Base-by-base conservation (phyloP, 2,888 invertebrate genomes). In the Apodemia mormo region DNA sequence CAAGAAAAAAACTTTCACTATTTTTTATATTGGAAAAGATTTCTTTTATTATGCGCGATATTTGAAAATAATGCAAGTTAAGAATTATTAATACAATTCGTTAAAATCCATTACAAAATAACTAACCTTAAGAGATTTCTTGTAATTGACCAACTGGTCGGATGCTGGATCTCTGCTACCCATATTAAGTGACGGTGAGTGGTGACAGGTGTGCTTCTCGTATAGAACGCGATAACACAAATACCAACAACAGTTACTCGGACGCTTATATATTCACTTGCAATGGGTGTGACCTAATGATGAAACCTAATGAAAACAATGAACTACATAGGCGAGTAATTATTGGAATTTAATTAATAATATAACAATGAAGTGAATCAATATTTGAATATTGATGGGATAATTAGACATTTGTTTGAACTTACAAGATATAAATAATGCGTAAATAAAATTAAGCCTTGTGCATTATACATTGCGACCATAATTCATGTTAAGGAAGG, bases 91-190 rank as follows among this genome's bases (percentile, higher is more conserved):
- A 45, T 3, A 37, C 0, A 12, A 45, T 45, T 52, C n/a, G 22
- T 52, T 52, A 14, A 49, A n/a, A 52, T 52, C 52, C n/a, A 22
- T n/a, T 22, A 37, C 3, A 37, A 64, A n/a, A 14, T n/a, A 54
- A 85, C 88, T 85, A 87, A 96, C 96, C 94, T 95, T 94, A 65
- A 94, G 80, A 66, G 82, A 81, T 78, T 94, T 95, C 84, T 94
- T 95, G 85, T 90, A 95, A 75, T 94, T 90, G 75, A 93, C 90
- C 69, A 96, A 90, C 85, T 96, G 96, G 77, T 96, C 95, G 58
- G 94, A 78, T 33, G 96, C 94, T 68, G 95, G 93, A 77, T 95
- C 95, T 75, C 96, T 94, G 74, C 89, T 88, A 76, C 94, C 83
- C 93, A 93, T 94, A 70, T 37, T 64, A 6, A 7, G 5, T 29